Conservation (phyloP, 2,797 vertebrate genomes). For the Carduelis carduelis region DNA sequence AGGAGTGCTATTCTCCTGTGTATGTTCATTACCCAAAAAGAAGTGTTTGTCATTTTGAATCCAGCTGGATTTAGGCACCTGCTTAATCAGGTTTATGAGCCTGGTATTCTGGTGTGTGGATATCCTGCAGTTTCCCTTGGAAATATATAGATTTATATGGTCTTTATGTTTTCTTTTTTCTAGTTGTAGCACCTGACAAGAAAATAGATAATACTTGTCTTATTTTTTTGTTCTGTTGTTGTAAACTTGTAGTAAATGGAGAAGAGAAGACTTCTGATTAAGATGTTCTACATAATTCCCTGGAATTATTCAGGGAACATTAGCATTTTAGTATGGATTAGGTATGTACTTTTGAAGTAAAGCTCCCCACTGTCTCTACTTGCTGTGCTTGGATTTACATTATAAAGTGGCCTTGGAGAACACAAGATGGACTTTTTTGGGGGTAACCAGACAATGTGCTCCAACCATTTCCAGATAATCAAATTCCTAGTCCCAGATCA, state of each 20-base stretch:
- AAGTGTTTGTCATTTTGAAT: background rate
- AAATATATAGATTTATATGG: background rate
- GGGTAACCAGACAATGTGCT: background rate
- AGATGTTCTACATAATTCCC: background rate
- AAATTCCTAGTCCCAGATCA: background rate
- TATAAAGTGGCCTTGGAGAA: background rate
- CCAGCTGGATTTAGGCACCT: background rate
- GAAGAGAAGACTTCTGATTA: background rate
- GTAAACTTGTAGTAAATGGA: background rate
- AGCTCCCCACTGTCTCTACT: background rate
- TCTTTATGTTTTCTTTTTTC: background rate
- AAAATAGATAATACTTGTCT: background rate
- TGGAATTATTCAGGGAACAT: background rate
- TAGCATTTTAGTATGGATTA: background rate
- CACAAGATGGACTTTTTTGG: background rate
- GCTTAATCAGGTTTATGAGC: background rate
- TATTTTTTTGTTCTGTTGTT: background rate
- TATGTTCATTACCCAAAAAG: background rate
- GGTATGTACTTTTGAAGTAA: background rate
- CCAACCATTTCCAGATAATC: background rate
- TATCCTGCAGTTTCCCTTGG: background rate
- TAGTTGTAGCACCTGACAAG: background rate
- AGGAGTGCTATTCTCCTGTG: background rate
- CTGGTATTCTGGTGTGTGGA: background rate
- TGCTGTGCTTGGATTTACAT: background rate